Percentiles rank a stretch among this genome's conserved stretches.
Conservation (phyloP, 2,888 invertebrate genomes). For the Hypselothyrea guttata region DNA sequence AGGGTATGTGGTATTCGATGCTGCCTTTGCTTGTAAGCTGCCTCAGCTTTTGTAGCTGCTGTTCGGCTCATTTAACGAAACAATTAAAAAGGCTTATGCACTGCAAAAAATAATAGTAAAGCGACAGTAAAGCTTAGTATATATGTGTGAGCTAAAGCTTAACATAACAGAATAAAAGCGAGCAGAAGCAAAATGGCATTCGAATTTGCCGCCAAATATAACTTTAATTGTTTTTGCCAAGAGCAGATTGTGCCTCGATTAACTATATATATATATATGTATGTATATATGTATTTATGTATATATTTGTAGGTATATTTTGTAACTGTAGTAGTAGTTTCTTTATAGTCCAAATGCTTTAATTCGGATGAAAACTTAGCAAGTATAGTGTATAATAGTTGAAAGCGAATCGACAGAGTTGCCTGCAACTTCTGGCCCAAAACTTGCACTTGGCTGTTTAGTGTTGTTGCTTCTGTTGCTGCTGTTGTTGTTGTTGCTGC, state of each 20-base stretch:
- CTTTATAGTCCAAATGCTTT: no score
- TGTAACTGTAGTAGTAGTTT: no score
- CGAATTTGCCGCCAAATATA: conserved; percentile 74
- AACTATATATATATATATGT: not conserved
- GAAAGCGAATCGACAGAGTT: no score
- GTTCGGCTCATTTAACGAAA: conserved; percentile 70
- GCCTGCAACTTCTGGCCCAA: no score
- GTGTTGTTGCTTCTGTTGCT: conserved; percentile 3
- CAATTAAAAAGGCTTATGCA: conserved; percentile 74
- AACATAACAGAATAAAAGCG: conserved; percentile 43
- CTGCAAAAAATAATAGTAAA: conserved; percentile 65
- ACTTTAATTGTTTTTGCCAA: conserved; percentile 69
- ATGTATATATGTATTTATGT: not conserved
- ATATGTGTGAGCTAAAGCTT: conserved; percentile 22
- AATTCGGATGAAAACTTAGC: no score
- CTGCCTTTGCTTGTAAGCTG: not conserved
- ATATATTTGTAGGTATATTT: no score
- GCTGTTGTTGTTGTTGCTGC: conserved; percentile 32
- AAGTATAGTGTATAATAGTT: no score
- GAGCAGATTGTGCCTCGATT: conserved; percentile 12
- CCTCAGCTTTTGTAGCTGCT: conserved; percentile 11
- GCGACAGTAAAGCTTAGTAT: conserved; percentile 40
- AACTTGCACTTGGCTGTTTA: conserved; percentile 1
- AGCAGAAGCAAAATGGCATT: conserved; percentile 42
- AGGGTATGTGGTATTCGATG: conserved; percentile 1